phyloP scores from a whole-genome alignment of 2,797 vertebrate species.

The Notolepis coatsorum region DNA sequence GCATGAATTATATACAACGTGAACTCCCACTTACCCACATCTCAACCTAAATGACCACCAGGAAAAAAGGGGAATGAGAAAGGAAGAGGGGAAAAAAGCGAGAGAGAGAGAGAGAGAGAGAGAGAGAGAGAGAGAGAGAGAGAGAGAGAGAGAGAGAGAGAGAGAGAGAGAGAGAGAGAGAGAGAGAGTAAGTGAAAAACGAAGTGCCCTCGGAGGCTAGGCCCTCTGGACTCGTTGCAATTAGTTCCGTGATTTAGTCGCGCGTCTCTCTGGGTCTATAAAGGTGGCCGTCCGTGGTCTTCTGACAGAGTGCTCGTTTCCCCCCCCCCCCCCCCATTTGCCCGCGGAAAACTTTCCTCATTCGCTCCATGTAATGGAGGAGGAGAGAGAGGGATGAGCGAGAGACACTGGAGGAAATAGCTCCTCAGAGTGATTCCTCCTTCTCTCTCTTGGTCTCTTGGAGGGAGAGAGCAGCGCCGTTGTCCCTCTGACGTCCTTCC shows the following conservation, averaged over 20 bases:
- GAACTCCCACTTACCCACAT: conserved; percentile 12
- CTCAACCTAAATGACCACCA: conserved; percentile 15
- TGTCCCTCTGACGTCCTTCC: conserved; percentile 46
- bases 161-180: neutral
- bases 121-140: neutral
- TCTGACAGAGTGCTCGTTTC: conserved; percentile 19
- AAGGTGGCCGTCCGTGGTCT: conserved; percentile 25
- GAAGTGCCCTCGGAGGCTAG: conserved; percentile 1
- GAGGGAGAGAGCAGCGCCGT: conserved; percentile 34
- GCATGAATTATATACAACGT: conserved; percentile 58
- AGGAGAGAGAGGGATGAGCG: conserved; percentile 21
- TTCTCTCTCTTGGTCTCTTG: conserved; percentile 51
- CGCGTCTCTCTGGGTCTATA: conserved; percentile 17
- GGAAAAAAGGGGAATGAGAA: neutral
- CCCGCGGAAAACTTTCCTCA: conserved; percentile 23
- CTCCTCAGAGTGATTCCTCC: conserved; percentile 5
- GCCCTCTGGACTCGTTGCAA: conserved; percentile 22
- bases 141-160: neutral
- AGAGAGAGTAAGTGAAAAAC: neutral
- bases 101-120: neutral
- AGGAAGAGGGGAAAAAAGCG: neutral
- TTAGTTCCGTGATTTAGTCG: conserved; percentile 36
- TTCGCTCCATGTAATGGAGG: conserved; percentile 38
- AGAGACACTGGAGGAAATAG: neutral
- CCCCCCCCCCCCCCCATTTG: too few relatives aligned